Evolutionary conservation across 2,797 vertebrate species (phyloP), one percentile per base, ranked within the genome.

Genomic region (Toxotes lorentzi): DNA sequence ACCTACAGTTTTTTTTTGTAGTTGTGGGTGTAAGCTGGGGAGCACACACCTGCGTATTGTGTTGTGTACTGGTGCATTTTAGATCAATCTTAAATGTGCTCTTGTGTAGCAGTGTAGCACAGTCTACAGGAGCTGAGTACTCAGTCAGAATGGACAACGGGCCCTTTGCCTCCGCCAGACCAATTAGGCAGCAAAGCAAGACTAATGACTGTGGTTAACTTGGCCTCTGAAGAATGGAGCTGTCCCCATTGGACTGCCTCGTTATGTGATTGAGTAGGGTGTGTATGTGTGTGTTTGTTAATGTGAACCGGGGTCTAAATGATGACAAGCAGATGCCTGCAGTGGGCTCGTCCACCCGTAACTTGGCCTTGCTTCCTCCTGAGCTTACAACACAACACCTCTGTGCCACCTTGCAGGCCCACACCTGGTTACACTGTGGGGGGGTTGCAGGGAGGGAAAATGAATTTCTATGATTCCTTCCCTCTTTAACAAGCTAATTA

Each of bases 401-500:
- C 79, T 43, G 73, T 75, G 62, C 78, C 81, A 85, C 79, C 75
- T 70, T 41, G 58, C 70, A 70, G 79, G 62, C 62, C 72, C 73
- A 73, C 88, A 92, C 89, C 92, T 92, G 89, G 82, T 76, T 84
- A 53, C 53, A 79, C 84, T 30, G 76, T 60, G 70, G 76, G 60
- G 80, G 66, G 66, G 85, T 47, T 7, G 43, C 51, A 70, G 40
- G 79, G 78, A 73, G 63, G 63, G 79, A 40, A 79, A 88, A 91
- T 90, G 63, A 82, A 87, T 92, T 92, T 92, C 76, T 86, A 56
- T 81, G 73, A 92, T 91, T 93, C 89, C 72, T 73, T 81, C 87
- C 79, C 76, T 92, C 90, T 94, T 94, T 94, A 94, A 94, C 87
- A 86, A 93, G 92, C 93, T 94, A 94, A 95, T 96, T 95, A 95